Evolutionary conservation across 1,140 invertebrate species (phyloP).

Genomic region (Saccostrea echinata): DNA sequence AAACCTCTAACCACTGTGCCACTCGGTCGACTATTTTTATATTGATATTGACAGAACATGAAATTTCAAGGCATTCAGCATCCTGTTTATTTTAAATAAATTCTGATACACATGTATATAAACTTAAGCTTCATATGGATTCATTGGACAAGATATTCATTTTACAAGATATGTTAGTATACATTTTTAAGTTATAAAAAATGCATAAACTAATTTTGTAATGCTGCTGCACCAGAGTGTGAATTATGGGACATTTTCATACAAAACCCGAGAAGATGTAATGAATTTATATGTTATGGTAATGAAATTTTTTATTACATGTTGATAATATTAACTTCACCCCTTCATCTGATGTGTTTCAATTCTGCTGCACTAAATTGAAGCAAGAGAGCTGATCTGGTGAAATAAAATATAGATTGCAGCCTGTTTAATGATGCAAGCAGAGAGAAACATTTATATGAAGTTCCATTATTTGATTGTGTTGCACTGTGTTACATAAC

Average conservation of each 20-base stretch:
- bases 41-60: too few species aligned
- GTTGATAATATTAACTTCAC: neutral
- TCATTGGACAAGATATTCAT: too few species aligned
- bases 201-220: neutral
- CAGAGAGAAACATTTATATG: constrained; percentile 3
- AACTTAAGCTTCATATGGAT: too few species aligned
- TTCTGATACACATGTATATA: too few species aligned
- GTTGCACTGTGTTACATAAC: constrained; percentile 30
- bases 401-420: constrained; percentile 23
- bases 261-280: neutral
- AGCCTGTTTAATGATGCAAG: constrained; percentile 1
- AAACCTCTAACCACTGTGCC: too few species aligned
- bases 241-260: neutral
- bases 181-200: neutral
- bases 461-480: constrained; percentile 37
- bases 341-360: neutral
- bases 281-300: constrained; percentile 21
- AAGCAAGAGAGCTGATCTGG: neutral
- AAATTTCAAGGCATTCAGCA: too few species aligned
- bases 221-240: neutral
- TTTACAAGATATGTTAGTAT: too few species aligned
- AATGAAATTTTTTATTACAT: constrained; percentile 26
- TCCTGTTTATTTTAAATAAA: too few species aligned
- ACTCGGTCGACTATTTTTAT: too few species aligned
- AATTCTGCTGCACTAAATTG: neutral